These are phyloP conservation scores for Lanius collurio DNA, from an alignment of 2,113 vertebrate species.

Conservation along the genomic window DNA sequence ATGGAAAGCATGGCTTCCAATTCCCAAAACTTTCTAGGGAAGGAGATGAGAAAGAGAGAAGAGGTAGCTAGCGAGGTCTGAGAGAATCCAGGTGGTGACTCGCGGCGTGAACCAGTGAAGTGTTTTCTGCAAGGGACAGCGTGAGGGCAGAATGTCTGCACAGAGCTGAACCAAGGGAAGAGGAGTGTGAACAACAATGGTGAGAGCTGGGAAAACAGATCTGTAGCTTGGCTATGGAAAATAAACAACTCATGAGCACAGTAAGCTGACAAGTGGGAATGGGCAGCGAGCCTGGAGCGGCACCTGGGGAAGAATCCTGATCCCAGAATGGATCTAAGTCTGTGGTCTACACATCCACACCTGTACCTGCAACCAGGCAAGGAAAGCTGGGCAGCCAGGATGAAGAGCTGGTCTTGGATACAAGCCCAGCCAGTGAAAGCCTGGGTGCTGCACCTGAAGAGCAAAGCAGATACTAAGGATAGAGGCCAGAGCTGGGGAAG, in stretches of 20 bases:
- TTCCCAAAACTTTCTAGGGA: background rate
- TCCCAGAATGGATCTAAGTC: background rate
- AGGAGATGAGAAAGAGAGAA: background rate
- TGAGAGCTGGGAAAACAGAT: background rate
- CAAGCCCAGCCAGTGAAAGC: background rate
- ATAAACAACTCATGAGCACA: fast-evolving
- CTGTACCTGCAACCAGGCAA: background rate
- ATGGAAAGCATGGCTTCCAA: background rate
- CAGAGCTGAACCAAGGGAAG: background rate
- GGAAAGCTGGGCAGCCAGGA: background rate
- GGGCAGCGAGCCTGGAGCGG: fast-evolving
- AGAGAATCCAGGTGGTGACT: background rate
- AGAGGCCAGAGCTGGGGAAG: fast-evolving
- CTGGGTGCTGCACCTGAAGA: background rate
- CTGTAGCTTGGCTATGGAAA: background rate
- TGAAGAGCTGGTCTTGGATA: background rate
- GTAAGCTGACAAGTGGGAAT: background rate
- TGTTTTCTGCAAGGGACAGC: background rate
- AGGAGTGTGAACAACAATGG: background rate
- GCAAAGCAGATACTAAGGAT: fast-evolving
- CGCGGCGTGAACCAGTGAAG: fast-evolving
- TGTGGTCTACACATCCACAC: background rate
- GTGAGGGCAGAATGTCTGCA: fast-evolving
- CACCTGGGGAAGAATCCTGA: background rate
- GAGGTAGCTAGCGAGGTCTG: fast-evolving